Evolutionary conservation across 2,797 vertebrate species (phyloP), one percentile per base, ranked within the genome.

Genomic region (Setipinna tenuifilis): DNA sequence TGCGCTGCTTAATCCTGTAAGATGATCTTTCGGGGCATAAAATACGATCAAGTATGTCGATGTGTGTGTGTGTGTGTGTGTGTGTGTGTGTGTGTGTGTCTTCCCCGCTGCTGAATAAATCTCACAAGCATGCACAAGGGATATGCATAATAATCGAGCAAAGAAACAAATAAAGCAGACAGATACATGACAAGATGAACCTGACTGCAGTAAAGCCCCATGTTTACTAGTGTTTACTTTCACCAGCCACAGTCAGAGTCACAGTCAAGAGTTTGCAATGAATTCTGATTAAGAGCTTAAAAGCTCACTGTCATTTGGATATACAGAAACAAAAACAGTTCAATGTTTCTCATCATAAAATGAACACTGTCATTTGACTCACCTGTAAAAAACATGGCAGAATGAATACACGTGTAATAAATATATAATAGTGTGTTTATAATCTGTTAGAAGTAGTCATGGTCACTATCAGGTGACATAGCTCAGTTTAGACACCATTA

Each of bases 221-320:
- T 54, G 50, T 54, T 3, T 7, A 54, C 50, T 9, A 7, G 9
- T 54, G 50, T 14, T 14, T 54, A 14, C 1, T 14, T 9, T 14
- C 50, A 14, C 50, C 50, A 54, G 2, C 50, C 3, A 7, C 50
- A 10, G 50, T 9, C 50, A 54, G 14, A 54, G 50, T 54, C 50
- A 54, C 50, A 54, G 9, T 54, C 50, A 14, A 54, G 50, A 54
- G 50, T 54, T 2, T 54, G 50, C 14, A 85, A 88, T 89, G 82
- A 75, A 80, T 81, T 68, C 87, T 86, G 68, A 86, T 87, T 81
- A 88, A 48, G 83, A 65, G 46, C 19, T 84, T 50, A 81, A 75
- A 81, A 85, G 50, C 83, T 81, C 7, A 9, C 9, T 54, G 50
- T 84, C 54, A 84, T 86, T 83, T 71, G 75, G 85, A 86, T 87